Evolutionary conservation across 2,113 vertebrate species (phyloP).

Genomic region (Burhinus bistriatus): DNA sequence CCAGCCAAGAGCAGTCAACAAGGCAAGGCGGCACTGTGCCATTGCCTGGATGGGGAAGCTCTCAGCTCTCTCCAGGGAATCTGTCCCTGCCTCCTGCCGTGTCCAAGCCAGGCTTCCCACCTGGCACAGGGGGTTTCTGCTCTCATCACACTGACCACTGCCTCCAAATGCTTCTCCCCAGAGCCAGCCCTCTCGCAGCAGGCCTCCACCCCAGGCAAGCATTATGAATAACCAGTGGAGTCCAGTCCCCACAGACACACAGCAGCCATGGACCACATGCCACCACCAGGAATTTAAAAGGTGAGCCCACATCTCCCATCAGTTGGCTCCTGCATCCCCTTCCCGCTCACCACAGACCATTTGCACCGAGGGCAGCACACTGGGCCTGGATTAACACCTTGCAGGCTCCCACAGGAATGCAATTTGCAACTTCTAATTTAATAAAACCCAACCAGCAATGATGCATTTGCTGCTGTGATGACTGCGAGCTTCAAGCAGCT

Average conservation of each 20-base stretch:
- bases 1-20: not conserved
- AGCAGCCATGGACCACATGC: fast-evolving
- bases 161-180: not conserved
- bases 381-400: not conserved
- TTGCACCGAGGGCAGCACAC: not conserved
- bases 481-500: not conserved
- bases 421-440: not conserved
- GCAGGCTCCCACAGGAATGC: not conserved
- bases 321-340: not conserved
- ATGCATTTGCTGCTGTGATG: not conserved
- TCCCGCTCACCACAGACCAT: not conserved
- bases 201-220: not conserved
- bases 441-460: not conserved
- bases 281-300: not conserved
- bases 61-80: not conserved
- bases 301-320: not conserved
- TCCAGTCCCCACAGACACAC: not conserved
- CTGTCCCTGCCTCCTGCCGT: not conserved
- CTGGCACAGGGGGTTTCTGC: not conserved
- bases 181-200: not conserved
- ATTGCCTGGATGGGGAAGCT: not conserved
- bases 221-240: not conserved
- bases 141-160: not conserved
- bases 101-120: not conserved
- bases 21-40: not conserved